Conservation (phyloP, 2,888 invertebrate genomes). For the Amiota communis region DNA sequence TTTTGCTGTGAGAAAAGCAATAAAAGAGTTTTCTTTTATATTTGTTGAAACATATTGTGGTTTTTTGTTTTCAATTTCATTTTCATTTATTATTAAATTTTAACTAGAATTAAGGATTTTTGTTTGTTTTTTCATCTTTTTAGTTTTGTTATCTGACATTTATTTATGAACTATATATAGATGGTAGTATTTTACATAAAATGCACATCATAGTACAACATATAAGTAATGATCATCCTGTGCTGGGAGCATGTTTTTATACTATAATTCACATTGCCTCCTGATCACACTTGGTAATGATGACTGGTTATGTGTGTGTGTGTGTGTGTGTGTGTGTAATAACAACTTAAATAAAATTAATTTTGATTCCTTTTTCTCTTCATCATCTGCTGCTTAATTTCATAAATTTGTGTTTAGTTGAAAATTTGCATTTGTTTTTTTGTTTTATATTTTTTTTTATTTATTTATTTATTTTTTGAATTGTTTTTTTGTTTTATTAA, state of each 20-base stretch:
- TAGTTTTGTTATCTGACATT: conserved; percentile 26
- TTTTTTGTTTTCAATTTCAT: conserved; percentile 34
- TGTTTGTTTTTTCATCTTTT: conserved; percentile 14
- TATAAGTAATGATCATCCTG: background rate
- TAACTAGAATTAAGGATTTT: conserved; percentile 51
- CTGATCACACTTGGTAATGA: too few species aligned
- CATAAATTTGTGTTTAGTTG: background rate
- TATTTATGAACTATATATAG: conserved; percentile 10
- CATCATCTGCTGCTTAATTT: background rate
- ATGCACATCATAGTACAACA: background rate
- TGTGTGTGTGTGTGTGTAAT: background rate
- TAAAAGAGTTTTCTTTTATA: conserved; percentile 51
- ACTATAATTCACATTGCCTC: too few species aligned
- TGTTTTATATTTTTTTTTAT: conserved; percentile 31
- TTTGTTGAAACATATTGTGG: conserved; percentile 67
- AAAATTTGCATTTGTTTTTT: background rate
- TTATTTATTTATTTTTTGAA: conserved; percentile 38
- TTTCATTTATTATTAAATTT: conserved; percentile 49
- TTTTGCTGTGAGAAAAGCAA: background rate
- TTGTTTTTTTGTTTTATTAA: conserved; percentile 57
- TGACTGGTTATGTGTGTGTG: too few species aligned
- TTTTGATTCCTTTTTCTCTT: background rate
- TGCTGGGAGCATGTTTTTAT: too few species aligned
- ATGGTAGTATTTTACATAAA: conserved; percentile 25
- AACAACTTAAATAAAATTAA: background rate